Base-by-base conservation (phyloP, 2,888 invertebrate species). In the Philereme transversata region DNA sequence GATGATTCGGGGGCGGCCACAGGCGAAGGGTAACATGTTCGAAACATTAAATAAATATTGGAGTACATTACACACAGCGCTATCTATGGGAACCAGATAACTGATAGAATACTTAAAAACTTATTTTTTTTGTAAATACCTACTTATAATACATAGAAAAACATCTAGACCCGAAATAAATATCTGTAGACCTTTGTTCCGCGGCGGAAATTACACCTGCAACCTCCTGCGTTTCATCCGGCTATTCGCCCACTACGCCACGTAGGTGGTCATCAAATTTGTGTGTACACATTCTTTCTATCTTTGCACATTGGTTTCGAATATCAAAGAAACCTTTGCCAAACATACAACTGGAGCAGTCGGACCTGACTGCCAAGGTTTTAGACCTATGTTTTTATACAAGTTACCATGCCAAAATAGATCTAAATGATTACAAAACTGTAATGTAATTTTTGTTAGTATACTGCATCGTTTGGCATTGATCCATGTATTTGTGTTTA, bases 401-500 rank as follows among this genome's bases (percentile, higher is more conserved):
- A 57, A 5, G 54, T 58, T 47, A 50, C 57, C 47, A 62, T 58
- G 62, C 62, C 62, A 62, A 62, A 62, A 48, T 36, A 43, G 50
- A 47, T 57, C 54, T 62, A 51, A 58, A 53, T 54, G 38, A 58
- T 62, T 62, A 58, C 58, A 51, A 44, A 51, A 55, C 44, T 38
- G 40, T 45, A 44, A 41, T 50, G 54, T 54, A 36, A 52, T 55
- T 58, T 55, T 55, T 57, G 57, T 55, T 58, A 43, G 43, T 45
- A 44, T 40, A 56, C 44, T 52, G 49, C 62, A 57, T 58, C 50
- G 46, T 52, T 60, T 57, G 60, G 60, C 60, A 54, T n/a, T 35
- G 7, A 35, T 57, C 54, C 58, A 62, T 38, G 33, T 11, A 38
- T 64, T 61, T 66, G 58, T 68, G 62, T 64, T 38, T 64, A 57